phyloP scores from a whole-genome alignment of 1,140 invertebrate species.

The Drosophila neocordata region DNA sequence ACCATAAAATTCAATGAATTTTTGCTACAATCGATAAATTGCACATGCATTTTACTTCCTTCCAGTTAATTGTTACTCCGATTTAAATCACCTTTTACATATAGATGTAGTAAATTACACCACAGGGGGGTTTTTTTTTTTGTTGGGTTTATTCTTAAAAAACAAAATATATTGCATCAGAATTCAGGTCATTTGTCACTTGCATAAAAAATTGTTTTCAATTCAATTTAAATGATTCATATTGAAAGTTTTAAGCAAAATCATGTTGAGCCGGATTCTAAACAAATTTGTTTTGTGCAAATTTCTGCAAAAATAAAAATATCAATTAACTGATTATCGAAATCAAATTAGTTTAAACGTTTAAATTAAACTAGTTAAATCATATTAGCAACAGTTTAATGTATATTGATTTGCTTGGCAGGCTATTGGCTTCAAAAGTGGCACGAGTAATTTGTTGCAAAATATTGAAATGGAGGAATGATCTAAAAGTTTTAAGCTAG shows the following conservation, averaged over 20 bases:
- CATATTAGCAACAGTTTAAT: neutral
- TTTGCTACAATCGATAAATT: conserved; percentile 33
- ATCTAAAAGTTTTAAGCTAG: too few relatives aligned
- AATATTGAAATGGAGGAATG: too few relatives aligned
- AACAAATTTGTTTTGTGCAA: neutral
- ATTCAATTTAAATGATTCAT: neutral
- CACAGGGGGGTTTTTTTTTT: neutral
- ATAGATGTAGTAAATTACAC: neutral
- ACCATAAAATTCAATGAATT: conserved; percentile 43
- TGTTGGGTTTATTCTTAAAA: neutral
- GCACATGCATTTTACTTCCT: conserved; percentile 26
- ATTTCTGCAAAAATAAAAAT: conserved; percentile 20
- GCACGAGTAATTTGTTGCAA: too few relatives aligned
- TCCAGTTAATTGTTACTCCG: conserved; percentile 34
- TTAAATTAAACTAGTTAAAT: neutral
- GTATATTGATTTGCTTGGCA: neutral
- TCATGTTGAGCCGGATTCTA: neutral
- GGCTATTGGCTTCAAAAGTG: neutral
- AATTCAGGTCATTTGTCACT: conserved; percentile 12
- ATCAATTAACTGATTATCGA: conserved; percentile 24
- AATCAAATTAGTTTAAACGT: conserved; percentile 24
- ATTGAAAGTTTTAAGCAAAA: neutral
- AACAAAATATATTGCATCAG: conserved; percentile 17
- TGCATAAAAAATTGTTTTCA: neutral
- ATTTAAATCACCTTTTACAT: conserved; percentile 14